These are phyloP conservation scores for Cryptotermes secundus DNA, from an alignment of 1,140 invertebrate genomes.

Conservation along the genomic window DNA sequence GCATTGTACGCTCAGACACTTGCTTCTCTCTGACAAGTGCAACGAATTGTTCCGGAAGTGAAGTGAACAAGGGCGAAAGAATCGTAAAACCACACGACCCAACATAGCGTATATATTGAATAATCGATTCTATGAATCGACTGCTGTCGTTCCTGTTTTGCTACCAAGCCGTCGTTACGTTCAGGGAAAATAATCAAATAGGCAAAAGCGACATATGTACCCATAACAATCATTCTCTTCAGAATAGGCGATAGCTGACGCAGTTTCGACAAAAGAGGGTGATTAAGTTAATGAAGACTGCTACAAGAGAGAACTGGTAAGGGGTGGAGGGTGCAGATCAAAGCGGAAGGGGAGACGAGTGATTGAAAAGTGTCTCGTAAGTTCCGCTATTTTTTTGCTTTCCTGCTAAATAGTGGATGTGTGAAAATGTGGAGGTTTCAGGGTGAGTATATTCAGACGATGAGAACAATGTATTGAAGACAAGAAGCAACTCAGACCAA, in stretches of 20 bases:
- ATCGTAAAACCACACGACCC: not conserved
- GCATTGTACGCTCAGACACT: not conserved
- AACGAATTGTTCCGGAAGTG: conserved; percentile 4
- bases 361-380: conserved; percentile 16
- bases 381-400: not conserved
- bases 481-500: too few species aligned
- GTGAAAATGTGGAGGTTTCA: not conserved
- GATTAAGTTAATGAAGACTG: conserved; percentile 14
- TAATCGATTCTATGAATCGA: conserved; percentile 16
- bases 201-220: not conserved
- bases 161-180: not conserved
- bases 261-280: conserved; percentile 15
- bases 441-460: not conserved
- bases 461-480: too few species aligned
- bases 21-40: not conserved
- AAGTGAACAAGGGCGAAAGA: not conserved
- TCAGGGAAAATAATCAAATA: not conserved
- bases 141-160: not conserved
- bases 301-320: not conserved
- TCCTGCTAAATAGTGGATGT: not conserved
- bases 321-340: not conserved
- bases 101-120: not conserved
- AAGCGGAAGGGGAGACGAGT: not conserved
- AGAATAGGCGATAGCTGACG: not conserved
- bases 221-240: not conserved